These are phyloP conservation scores for Drosophila barbarae DNA, from an alignment of 2,888 invertebrate species.

Conservation along the genomic window DNA sequence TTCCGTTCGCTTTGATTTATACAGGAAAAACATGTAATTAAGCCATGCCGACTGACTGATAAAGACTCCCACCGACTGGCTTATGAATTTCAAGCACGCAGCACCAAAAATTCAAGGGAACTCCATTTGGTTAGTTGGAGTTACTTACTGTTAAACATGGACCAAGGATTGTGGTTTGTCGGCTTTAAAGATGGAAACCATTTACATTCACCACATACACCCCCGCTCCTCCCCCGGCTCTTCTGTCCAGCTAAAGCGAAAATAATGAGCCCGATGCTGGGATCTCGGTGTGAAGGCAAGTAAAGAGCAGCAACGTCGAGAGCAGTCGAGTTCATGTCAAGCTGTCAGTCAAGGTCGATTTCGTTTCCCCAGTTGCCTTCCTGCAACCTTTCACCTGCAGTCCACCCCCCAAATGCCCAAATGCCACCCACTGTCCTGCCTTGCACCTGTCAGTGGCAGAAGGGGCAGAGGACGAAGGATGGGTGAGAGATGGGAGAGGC, in stretches of 20 bases:
- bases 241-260: slow-evolving; percentile 67
- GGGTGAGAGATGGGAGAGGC: slow-evolving; percentile 1
- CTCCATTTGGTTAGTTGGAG: slow-evolving; percentile 12
- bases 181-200: slow-evolving; percentile 49
- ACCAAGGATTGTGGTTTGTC: slow-evolving; percentile 52
- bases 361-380: slow-evolving; percentile 43
- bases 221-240: slow-evolving; percentile 13
- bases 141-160: slow-evolving; percentile 9
- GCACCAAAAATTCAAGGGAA: slow-evolving; percentile 23
- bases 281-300: slow-evolving; percentile 36
- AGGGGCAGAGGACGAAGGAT: background rate
- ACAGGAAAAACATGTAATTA: slow-evolving; percentile 30
- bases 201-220: slow-evolving; percentile 30
- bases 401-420: background rate
- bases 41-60: slow-evolving; percentile 34
- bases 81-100: slow-evolving; percentile 47
- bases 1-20: slow-evolving; percentile 33
- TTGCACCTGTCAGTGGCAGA: slow-evolving; percentile 39
- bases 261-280: slow-evolving; percentile 66
- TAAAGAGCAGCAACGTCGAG: slow-evolving; percentile 50
- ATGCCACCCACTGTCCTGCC: slow-evolving; percentile 31
- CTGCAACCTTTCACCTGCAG: slow-evolving; percentile 13
- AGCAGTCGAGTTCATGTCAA: slow-evolving; percentile 71
- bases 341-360: slow-evolving; percentile 74
- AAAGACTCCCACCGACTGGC: slow-evolving; percentile 23